These are phyloP conservation scores for Neosilurus hyrtlii DNA, from an alignment of 2,797 vertebrate genomes.

Conservation along the genomic window DNA sequence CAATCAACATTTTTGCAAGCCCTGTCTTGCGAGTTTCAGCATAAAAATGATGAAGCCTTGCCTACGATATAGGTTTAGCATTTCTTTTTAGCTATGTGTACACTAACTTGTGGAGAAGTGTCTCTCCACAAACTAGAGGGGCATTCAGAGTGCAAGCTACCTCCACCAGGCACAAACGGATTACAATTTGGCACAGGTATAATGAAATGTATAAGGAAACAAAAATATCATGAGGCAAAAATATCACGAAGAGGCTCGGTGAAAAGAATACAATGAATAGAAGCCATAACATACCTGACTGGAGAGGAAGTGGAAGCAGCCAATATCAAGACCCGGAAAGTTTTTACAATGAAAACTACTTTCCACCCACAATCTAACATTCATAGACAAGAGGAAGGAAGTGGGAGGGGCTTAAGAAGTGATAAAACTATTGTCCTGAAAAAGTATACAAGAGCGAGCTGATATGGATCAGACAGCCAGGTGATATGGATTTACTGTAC, in stretches of 20 bases:
- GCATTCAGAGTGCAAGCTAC: too few species aligned
- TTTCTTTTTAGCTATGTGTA: neutral
- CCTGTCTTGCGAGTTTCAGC: neutral
- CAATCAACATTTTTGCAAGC: neutral
- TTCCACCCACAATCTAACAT: neutral
- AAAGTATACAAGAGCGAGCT: neutral
- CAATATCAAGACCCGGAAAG: constrained; percentile 3
- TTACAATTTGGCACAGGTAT: too few species aligned
- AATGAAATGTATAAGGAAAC: neutral
- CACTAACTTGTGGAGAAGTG: neutral
- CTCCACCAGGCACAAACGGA: too few species aligned
- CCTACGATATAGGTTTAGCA: neutral
- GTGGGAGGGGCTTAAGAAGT: neutral
- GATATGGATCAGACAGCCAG: neutral
- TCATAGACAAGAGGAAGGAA: neutral
- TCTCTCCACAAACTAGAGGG: too few species aligned
- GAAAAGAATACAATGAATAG: neutral
- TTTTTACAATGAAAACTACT: constrained; percentile 13
- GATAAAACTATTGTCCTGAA: constrained; percentile 7
- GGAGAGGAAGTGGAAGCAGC: neutral
- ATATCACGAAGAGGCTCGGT: neutral
- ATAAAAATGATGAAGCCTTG: neutral
- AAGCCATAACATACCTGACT: neutral
- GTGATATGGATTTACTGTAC: neutral
- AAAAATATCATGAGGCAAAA: neutral